Base-by-base conservation (phyloP, 2,113 vertebrate species). In the Blennius ocellaris region DNA sequence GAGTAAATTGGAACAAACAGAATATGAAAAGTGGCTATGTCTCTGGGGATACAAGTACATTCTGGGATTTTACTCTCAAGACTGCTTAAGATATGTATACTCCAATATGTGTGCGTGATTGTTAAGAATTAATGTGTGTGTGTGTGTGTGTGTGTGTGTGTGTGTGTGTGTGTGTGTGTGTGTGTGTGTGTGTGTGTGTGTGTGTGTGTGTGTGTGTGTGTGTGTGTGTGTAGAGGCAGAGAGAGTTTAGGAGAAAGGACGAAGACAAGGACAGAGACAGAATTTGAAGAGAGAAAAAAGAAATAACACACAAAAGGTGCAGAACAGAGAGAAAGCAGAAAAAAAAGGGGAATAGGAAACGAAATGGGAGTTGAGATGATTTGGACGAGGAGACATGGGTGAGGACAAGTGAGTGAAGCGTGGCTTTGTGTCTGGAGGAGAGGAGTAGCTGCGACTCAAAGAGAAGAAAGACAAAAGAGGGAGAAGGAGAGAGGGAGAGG, bases 1-100 rank as follows among this genome's bases (percentile, higher is more conserved):
- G 84, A 84, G 82, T 80, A 90, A 90, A 92, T 89, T 88, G 89
- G 87, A 92, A 89, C 88, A 91, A 90, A 92, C 90, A 86, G 82
- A 89, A 90, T 88, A 90, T 87, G 82, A 92, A 92, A 91, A 92
- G 81, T 85, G 84, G 62, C 55, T 70, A n/a, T 1, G 80, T 87
- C 89, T 85, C 89, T 39, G 36, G 81, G 88, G 90, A 90, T 40
- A 58, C 36, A 16, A 74, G 69, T 41, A 54, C 75, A 82, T 83
- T 86, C 51, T 53, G 84, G 88, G 87, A 87, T 89, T 83, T 87
- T 75, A 79, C 81, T 89, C 82, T 87, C 76, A 76, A 83, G 85
- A 84, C 86, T 77, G 76, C 54, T n/a, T 56, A 30, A 77, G 79
- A 84, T 74, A 70, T 77, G 78, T 87, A 81, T 57, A 78, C 74